Base-by-base conservation (phyloP, 2,888 invertebrate genomes). In the Dicyrtoma fusca region DNA sequence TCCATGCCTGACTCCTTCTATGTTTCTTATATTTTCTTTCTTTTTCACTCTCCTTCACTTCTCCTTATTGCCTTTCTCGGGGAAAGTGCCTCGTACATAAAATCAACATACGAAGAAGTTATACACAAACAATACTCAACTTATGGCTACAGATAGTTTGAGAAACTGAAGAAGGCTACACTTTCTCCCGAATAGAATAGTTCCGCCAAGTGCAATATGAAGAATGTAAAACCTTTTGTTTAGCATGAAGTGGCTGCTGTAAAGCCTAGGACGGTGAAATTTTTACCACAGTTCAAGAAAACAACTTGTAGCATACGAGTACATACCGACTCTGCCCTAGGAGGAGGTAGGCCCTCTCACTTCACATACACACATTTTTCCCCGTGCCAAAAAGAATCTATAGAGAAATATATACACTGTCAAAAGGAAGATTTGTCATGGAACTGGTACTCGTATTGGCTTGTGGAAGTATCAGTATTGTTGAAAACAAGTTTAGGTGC, bases 181-280 rank as follows among this genome's bases (percentile, higher is more conserved):
- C 21, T 17, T 42, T 51, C 26, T 55, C 23, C 13, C 34, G 61
- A 61, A 47, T 68, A 26, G 51, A 68, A 68, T 68, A 26, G 55
- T 44, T 68, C 57, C 57, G 42, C 68, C 68, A 68, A 68, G 57
- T 55, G 68, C 57, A 68, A 57, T 68, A 68, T 68, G 68, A 68
- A 68, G 68, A 57, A 68, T 68, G 68, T 68, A 57, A 68, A 68
- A 45, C 68, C 68, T 68, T 68, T 68, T 57, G 68, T 68, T 68
- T 57, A 63, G 63, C 63, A 42, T 63, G 47, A 45, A 63, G 63
- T 63, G 63, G 63, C 45, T 63, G 55, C 42, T 55, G 55, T 55
- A 55, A 45, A 68, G 55, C 25, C 44, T n/a, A 68, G 25, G 57
- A 23, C 11, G 55, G 44, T 45, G 42, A 55, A 68, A 61, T 57